These are phyloP conservation scores for Phenganax marumi DNA, from an alignment of 92 coral and sea anemone species.

Conservation along the genomic window DNA sequence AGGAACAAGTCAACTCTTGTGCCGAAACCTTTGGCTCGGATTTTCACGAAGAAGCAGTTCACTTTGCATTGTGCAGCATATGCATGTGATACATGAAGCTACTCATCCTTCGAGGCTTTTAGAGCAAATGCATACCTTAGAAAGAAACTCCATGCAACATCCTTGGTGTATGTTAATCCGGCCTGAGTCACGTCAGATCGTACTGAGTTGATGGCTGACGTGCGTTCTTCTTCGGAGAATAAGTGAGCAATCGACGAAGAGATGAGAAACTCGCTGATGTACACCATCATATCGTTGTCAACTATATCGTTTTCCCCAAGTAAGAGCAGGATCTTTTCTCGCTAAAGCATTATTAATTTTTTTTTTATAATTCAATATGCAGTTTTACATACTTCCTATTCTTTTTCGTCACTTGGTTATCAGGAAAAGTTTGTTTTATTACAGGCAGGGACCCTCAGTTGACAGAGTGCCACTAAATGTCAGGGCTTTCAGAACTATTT, in stretches of 20 bases:
- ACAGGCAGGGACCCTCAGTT: not conserved
- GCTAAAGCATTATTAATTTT: conserved; percentile 47
- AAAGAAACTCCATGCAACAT: conserved; percentile 98
- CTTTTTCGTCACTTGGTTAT: too few relatives aligned
- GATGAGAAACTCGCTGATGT: conserved; percentile 95
- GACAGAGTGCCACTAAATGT: not conserved
- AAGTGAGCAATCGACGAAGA: conserved; percentile 92
- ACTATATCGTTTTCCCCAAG: conserved; percentile 85
- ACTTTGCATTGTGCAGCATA: too few relatives aligned
- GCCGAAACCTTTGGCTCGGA: too few relatives aligned
- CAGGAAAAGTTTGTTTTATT: too few relatives aligned
- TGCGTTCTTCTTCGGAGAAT: conserved; percentile 94
- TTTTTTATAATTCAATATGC: too few relatives aligned
- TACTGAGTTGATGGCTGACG: conserved; percentile 94
- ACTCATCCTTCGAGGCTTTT: too few relatives aligned
- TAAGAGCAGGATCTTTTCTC: conserved; percentile 83
- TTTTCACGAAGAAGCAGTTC: too few relatives aligned
- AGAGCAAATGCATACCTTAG: conserved; percentile 66
- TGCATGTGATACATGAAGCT: too few relatives aligned
- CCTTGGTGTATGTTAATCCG: conserved; percentile 95
- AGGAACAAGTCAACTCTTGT: not conserved
- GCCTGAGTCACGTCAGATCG: conserved; percentile 99
- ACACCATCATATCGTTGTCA: conserved; percentile 77
- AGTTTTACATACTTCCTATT: too few relatives aligned
- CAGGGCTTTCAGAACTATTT: not conserved